Conservation (phyloP, 2,888 invertebrate genomes). For the Pseudoips prasinana region DNA sequence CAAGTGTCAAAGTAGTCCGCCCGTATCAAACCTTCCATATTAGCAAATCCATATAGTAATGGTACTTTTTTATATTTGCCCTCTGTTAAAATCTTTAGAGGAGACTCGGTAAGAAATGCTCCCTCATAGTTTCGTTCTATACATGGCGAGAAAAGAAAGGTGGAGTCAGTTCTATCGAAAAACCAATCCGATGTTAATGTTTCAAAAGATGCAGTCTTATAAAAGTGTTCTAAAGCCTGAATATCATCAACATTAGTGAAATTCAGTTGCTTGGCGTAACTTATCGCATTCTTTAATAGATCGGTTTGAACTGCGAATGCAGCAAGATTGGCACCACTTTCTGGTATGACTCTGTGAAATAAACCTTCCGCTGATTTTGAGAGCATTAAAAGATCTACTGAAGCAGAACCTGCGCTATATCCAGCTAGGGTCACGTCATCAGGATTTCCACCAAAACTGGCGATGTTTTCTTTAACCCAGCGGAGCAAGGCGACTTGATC, state of each 20-base stretch:
- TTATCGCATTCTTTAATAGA: constrained; percentile 43
- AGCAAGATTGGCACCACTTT: constrained; percentile 45
- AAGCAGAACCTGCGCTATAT: constrained; percentile 42
- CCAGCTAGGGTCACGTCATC: constrained; percentile 49
- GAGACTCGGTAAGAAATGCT: constrained; percentile 41
- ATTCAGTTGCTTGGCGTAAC: constrained; percentile 32
- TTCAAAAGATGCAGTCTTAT: constrained; percentile 37
- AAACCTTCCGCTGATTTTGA: constrained; percentile 42
- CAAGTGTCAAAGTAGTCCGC: constrained; percentile 32
- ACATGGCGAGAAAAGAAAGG: constrained; percentile 32
- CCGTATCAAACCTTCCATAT: constrained; percentile 42
- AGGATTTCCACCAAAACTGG: constrained; percentile 50
- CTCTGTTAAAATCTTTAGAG: constrained; percentile 41
- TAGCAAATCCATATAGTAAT: constrained; percentile 46
- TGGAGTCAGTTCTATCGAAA: constrained; percentile 25
- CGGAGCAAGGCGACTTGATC: constrained; percentile 48
- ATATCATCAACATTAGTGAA: constrained; percentile 42
- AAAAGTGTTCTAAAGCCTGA: constrained; percentile 48
- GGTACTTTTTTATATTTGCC: constrained; percentile 44
- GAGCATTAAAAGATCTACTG: constrained; percentile 46
- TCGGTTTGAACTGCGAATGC: constrained; percentile 39
- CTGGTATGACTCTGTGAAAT: too few species aligned
- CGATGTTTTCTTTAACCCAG: constrained; percentile 54
- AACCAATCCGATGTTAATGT: constrained; percentile 28
- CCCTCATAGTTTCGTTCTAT: constrained; percentile 38